phyloP scores from a whole-genome alignment of 1,140 invertebrate species.

The Diabrotica virgifera region DNA sequence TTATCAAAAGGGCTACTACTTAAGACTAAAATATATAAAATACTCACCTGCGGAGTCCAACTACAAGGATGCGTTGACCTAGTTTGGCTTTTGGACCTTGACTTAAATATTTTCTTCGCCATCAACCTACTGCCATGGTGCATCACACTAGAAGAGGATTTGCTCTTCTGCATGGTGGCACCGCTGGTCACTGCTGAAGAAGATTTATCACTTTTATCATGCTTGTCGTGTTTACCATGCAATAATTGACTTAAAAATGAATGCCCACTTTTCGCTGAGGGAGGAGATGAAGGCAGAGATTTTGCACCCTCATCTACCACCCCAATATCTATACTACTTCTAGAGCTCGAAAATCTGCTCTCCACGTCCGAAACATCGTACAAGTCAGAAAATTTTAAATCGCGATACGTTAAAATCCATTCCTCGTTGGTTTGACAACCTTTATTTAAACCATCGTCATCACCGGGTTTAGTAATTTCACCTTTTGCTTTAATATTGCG shows the following conservation, averaged over 20 bases:
- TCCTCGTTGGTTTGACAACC: conserved; percentile 71
- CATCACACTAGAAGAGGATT: conserved; percentile 80
- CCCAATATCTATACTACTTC: conserved; percentile 56
- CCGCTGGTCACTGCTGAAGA: conserved; percentile 52
- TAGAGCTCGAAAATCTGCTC: conserved; percentile 53
- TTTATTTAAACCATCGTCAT: conserved; percentile 68
- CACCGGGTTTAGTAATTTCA: conserved; percentile 68
- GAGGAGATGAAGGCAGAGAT: conserved; percentile 49
- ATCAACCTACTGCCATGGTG: conserved; percentile 69
- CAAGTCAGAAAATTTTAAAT: conserved; percentile 42
- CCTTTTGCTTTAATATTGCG: conserved; percentile 79
- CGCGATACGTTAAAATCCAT: conserved; percentile 59
- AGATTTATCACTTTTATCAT: conserved; percentile 39
- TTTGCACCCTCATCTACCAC: conserved; percentile 44
- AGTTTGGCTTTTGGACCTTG: conserved; percentile 75
- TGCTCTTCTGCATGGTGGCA: conserved; percentile 81
- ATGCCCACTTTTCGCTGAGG: conserved; percentile 54
- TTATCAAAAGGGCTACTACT: too few species aligned
- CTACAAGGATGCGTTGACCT: conserved; percentile 54
- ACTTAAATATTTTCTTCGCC: conserved; percentile 78
- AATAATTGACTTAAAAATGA: conserved; percentile 66
- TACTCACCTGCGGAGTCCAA: conserved; percentile 80
- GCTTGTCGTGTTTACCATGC: conserved; percentile 56
- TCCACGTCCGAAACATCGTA: conserved; percentile 35
- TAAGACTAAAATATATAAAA: neutral